phyloP scores from a whole-genome alignment of 2,113 vertebrate species.

The Urocitellus parryii region DNA sequence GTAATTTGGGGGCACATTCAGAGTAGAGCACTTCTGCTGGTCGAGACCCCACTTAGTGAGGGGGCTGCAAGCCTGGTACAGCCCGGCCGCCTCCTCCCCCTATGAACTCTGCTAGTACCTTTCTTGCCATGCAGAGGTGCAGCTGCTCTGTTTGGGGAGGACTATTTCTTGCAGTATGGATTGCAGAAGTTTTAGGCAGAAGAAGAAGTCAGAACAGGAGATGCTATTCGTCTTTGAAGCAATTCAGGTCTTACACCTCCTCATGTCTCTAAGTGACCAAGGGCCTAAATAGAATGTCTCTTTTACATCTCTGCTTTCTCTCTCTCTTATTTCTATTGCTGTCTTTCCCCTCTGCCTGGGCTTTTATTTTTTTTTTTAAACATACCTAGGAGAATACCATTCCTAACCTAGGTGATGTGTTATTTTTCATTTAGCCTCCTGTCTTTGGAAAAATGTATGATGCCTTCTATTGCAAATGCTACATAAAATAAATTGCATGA shows the following conservation, averaged over 20 bases:
- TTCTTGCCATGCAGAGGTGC: not conserved
- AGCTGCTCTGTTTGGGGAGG: not conserved
- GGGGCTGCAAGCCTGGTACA: accelerated
- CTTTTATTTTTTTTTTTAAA: not conserved
- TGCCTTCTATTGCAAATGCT: not conserved
- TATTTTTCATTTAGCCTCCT: not conserved
- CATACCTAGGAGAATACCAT: not conserved
- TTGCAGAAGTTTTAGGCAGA: too few relatives aligned
- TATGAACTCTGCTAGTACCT: accelerated
- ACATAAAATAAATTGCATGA: not conserved
- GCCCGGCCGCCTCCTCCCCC: too few relatives aligned
- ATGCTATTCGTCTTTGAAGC: not conserved
- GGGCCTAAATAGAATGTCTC: not conserved
- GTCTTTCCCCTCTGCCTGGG: not conserved
- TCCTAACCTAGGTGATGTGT: not conserved
- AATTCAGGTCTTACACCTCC: not conserved
- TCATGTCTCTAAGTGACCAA: not conserved
- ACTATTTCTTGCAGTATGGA: not conserved
- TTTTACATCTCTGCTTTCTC: not conserved
- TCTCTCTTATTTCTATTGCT: not conserved
- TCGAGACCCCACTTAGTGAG: too few relatives aligned
- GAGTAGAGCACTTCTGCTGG: not conserved
- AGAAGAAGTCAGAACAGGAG: not conserved
- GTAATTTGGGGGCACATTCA: not conserved
- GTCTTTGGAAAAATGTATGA: not conserved